These are phyloP conservation scores for Miichthys miiuy DNA, from an alignment of 2,797 vertebrate genomes.

Conservation along the genomic window DNA sequence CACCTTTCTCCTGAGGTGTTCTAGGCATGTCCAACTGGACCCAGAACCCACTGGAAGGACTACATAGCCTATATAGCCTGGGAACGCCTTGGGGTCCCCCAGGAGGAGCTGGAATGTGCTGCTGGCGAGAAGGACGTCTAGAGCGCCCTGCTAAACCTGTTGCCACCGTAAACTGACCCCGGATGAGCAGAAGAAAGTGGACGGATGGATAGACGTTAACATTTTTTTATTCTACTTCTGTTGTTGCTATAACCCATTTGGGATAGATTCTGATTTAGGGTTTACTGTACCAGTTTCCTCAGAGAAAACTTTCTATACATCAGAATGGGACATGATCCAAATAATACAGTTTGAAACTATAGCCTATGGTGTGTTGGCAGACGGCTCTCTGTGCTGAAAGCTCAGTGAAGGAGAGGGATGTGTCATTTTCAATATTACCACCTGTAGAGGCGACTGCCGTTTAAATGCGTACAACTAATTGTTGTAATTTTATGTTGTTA, in stretches of 20 bases:
- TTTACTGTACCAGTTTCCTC: background rate
- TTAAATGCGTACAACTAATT: slow-evolving; percentile 10
- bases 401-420: background rate
- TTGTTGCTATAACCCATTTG: background rate
- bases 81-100: no score
- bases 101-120: no score
- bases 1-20: no score
- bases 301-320: no score
- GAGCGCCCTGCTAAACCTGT: no score
- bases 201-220: background rate
- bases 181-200: no score
- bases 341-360: background rate
- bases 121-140: no score
- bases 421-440: background rate
- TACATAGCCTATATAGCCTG: no score
- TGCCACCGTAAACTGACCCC: no score
- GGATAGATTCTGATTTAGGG: background rate
- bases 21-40: no score
- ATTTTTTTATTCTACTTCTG: background rate
- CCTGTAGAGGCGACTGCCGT: background rate
- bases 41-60: no score
- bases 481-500: slow-evolving; percentile 22
- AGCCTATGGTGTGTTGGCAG: background rate
- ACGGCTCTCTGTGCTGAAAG: background rate
- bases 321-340: background rate